phyloP scores from a whole-genome alignment of 2,888 invertebrate species.

The Cosmorhoe ocellata region DNA sequence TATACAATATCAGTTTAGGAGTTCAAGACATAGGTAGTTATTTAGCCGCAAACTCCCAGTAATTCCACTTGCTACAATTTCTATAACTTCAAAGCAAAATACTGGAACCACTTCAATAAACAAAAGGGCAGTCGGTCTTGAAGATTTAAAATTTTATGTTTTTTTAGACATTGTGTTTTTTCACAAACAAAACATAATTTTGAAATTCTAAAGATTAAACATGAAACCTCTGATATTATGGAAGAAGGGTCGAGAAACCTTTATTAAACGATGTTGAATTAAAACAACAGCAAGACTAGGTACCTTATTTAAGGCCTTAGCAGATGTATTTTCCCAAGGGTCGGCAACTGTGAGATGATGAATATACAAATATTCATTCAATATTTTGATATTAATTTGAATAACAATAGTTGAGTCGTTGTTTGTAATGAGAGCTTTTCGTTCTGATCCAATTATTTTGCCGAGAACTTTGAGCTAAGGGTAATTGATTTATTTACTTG shows the following conservation, averaged over 20 bases:
- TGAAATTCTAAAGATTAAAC: neutral
- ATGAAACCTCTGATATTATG: neutral
- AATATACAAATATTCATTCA: constrained; percentile 19
- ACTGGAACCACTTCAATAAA: no score
- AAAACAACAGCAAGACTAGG: constrained; percentile 10
- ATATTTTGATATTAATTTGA: constrained; percentile 33
- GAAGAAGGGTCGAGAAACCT: neutral
- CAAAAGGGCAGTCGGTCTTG: no score
- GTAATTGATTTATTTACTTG: constrained; percentile 24
- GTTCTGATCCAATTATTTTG: constrained; percentile 27
- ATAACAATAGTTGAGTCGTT: constrained; percentile 31
- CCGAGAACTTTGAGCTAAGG: constrained; percentile 4
- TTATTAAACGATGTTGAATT: constrained; percentile 9
- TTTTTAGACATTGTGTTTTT: no score
- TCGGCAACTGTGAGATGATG: constrained; percentile 29
- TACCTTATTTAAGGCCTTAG: constrained; percentile 6
- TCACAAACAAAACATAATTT: neutral
- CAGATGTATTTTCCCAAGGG: constrained; percentile 31
- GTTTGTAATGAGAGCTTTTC: constrained; percentile 26
- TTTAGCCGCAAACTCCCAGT: no score
- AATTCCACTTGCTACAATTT: no score
- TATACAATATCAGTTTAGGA: no score
- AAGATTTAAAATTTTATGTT: no score
- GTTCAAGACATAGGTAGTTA: no score
- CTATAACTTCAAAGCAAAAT: no score